Base-by-base conservation (phyloP, 2,888 invertebrate species). In the Bugula neritina region DNA sequence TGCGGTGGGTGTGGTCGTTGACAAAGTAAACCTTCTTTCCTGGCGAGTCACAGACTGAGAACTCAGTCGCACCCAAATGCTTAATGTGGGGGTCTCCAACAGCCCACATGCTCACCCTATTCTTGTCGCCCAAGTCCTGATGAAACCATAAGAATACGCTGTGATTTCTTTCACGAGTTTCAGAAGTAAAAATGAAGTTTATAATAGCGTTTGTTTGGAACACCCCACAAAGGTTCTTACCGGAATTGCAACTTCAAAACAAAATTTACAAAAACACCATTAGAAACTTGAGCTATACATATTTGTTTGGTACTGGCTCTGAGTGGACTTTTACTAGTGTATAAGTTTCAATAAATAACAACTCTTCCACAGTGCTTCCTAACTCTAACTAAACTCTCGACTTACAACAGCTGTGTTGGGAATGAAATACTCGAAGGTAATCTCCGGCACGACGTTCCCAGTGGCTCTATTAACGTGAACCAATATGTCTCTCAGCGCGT, bases 61-160 rank as follows among this genome's bases (percentile, higher is more conserved):
- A 55, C 25, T 55, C 5, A 55, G 21, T 25, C 5, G 3, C 25
- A 55, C 25, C 55, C 3, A 17, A 25, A 3, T 17, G 3, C 25
- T 25, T 55, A 23, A 55, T 55, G 25, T 55, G 55, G 55, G 55
- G 55, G 55, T 55, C 55, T 55, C 55, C 55, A 55, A 55, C 55
- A 23, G 55, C 55, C 55, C 55, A 55, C 55, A 55, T 5, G 23
- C 55, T 55, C 5, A n/a, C 10, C 23, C 55, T 55, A 3, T 55
- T 25, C 55, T 17, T 5, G 21, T 10, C 5, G 23, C 55, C 55
- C 3, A 23, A 55, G 23, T 55, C 23, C 55, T 52, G 21, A 13
- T 13, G 21, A 52, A n/a, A n/a, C n/a, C n/a, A n/a, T n/a, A n/a
- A n/a, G n/a, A n/a, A n/a, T n/a, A n/a, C n/a, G n/a, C n/a, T n/a